Evolutionary conservation across 2,113 vertebrate species (phyloP), one percentile per base, ranked within the genome.

Genomic region (Siphamia tubifer): DNA sequence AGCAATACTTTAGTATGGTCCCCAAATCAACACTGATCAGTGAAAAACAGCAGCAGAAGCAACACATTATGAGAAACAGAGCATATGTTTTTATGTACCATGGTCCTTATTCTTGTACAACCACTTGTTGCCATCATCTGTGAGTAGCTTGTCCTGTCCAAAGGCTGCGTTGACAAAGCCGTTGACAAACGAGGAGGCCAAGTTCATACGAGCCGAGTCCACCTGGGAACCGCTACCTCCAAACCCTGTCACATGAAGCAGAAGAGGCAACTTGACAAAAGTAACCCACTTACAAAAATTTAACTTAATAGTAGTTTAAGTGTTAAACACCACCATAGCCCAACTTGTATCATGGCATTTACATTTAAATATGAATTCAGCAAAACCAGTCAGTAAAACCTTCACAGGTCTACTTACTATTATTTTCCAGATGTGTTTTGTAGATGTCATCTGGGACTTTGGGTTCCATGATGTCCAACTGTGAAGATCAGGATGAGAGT

Each of bases 91-190:
- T 83, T 90, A 77, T 49, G 2, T 78, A 99, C 97, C 98, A 0
- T 99, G 98, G 81, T 99, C 98, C 73, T 99, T 99, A 90, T 99
- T 99, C 87, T 99, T 99, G 79, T 99, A 99, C 13, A 99, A 88
- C 98, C 98, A 99, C 70, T 99, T 99, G 90, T 99, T 99, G 75
- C 98, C 98, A 10, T 99, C 98, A 1, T 99, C 98, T 0, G 98
- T 99, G 73, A 99, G 94, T 53, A 99, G 92, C 82, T 98, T 99
- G 86, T 99, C 98, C 72, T 98, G 98, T 19, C 98, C 98, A 1
- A 99, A 99, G 0, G 97, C 98, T 1, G 98, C 98, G 0, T 99
- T 99, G 53, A 99, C 97, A 25, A 99, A 99, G 64, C 98, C 98
- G 0, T 99, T 99, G 35, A 99, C 98, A 2, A 99, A 99, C 9